Conservation (phyloP, 2,113 vertebrate genomes). For the Mustela lutreola region DNA sequence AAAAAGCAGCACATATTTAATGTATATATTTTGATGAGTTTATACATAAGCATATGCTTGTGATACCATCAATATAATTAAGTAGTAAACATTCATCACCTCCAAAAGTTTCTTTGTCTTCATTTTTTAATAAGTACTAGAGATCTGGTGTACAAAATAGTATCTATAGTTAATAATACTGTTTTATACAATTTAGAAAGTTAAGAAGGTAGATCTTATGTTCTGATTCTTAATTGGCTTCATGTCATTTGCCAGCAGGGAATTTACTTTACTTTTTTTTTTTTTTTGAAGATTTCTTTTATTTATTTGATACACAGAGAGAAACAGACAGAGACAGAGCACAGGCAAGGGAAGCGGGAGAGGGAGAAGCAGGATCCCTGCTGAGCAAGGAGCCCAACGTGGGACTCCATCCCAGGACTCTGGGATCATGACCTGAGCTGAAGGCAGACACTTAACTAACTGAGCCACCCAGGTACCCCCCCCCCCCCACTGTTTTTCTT, state of each 20-base stretch:
- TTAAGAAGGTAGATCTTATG: background rate
- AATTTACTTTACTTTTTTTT: background rate
- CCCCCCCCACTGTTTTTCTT: background rate
- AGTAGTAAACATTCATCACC: background rate
- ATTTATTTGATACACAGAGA: background rate
- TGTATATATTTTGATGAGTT: background rate
- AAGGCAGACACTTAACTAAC: background rate
- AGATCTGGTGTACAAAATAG: background rate
- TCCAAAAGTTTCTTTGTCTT: background rate
- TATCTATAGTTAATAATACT: background rate
- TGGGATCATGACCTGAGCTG: background rate
- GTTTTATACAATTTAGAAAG: background rate
- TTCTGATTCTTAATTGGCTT: background rate
- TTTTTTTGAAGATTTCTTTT: background rate
- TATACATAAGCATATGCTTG: background rate
- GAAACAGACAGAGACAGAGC: too few relatives aligned
- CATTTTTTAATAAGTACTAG: background rate
- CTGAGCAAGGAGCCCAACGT: background rate
- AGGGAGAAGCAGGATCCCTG: background rate
- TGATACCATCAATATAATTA: background rate
- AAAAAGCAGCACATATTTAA: background rate
- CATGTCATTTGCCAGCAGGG: background rate
- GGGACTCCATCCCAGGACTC: background rate
- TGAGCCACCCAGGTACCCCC: background rate
- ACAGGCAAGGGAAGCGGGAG: background rate